Percentiles rank a stretch among this genome's conserved stretches.
Conservation (phyloP, 2,797 vertebrate genomes). For the Smutsia temminckii region DNA sequence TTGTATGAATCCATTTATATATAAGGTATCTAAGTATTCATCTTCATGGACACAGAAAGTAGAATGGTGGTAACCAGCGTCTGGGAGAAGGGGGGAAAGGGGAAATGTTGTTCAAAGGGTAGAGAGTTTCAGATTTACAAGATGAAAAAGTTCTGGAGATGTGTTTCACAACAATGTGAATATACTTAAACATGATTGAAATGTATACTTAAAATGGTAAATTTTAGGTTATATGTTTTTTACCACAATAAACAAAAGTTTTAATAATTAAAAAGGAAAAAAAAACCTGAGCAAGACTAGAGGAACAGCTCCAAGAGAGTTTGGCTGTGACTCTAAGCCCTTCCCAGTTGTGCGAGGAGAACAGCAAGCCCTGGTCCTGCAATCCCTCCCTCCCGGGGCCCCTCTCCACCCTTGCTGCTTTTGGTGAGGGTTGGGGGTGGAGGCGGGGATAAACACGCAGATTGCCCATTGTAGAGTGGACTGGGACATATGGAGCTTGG, state of each 20-base stretch:
- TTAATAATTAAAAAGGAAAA: neutral
- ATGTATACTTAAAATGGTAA: neutral
- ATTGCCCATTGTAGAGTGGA: neutral
- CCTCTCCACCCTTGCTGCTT: neutral
- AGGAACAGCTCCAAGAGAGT: neutral
- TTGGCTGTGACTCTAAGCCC: neutral
- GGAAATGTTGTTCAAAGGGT: neutral
- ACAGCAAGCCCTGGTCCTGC: neutral
- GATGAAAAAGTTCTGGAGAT: conserved; percentile 25
- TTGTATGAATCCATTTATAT: neutral
- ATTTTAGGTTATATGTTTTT: neutral
- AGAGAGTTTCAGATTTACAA: neutral
- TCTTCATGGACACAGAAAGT: neutral
- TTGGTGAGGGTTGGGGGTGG: neutral
- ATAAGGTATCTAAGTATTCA: neutral
- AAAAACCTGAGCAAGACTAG: neutral
- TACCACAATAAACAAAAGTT: neutral
- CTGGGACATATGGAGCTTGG: conserved; percentile 38
- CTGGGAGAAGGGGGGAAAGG: neutral
- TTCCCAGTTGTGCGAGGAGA: neutral
- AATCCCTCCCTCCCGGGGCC: neutral
- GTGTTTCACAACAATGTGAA: neutral
- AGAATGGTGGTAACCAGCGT: neutral
- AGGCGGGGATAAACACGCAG: neutral
- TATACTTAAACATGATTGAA: neutral